A percentile compares a stretch with the other conserved stretches of the same genome.
Evolutionary conservation across 2,113 vertebrate genomes (phyloP).

Genomic region (Rhodinocichla rosea): DNA sequence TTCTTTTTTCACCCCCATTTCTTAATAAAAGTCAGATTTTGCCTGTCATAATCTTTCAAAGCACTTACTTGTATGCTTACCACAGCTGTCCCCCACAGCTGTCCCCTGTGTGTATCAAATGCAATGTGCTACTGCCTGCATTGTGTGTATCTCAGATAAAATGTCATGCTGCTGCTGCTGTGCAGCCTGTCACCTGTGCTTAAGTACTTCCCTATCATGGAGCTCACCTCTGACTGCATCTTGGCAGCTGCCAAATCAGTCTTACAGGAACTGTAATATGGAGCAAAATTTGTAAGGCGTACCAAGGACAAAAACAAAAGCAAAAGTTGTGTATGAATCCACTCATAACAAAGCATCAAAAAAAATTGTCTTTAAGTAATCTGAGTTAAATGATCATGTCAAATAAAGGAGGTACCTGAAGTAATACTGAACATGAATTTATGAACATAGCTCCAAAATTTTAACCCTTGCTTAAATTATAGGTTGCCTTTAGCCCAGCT

Average conservation of each 20-base stretch:
- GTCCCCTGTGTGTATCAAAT: conserved; percentile 23
- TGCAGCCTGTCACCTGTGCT: conserved; percentile 42
- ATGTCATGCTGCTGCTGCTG: conserved; percentile 1
- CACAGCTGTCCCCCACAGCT: neutral
- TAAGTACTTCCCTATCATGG: conserved; percentile 31
- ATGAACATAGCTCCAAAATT: neutral
- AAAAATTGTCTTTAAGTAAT: neutral
- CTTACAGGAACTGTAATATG: conserved; percentile 5
- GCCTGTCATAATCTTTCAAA: conserved; percentile 24
- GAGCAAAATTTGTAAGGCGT: conserved; percentile 37
- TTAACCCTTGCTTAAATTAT: neutral
- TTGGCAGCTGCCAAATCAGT: conserved; percentile 56
- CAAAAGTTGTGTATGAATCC: neutral
- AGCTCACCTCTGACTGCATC: conserved; percentile 51
- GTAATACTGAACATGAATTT: neutral
- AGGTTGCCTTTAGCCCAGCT: neutral
- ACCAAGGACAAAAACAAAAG: neutral
- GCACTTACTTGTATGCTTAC: neutral
- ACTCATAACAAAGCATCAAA: neutral
- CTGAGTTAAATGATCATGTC: neutral
- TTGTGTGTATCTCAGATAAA: conserved; percentile 42
- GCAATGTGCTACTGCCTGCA: conserved; percentile 3
- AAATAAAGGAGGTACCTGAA: neutral
- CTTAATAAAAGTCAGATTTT: conserved; percentile 53
- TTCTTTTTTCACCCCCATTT: neutral